Evolutionary conservation across 2,113 vertebrate species (phyloP).

Genomic region (Platysteira castanea): DNA sequence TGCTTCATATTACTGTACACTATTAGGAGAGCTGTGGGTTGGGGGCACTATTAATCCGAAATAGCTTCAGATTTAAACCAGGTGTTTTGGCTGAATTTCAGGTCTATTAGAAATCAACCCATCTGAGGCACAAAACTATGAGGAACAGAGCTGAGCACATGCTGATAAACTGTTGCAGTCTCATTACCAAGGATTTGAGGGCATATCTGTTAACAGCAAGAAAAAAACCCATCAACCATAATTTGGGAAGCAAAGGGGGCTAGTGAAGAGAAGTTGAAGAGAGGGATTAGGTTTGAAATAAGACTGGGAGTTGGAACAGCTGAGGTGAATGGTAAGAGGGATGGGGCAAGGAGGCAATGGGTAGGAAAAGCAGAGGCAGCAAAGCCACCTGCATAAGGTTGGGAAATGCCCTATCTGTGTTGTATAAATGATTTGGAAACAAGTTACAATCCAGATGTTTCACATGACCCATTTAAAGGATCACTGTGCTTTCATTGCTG

Average conservation of each 20-base stretch:
- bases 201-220: neutral
- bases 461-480: neutral
- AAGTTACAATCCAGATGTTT: neutral
- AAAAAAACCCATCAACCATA: fast-evolving
- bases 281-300: neutral
- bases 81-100: neutral
- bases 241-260: neutral
- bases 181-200: neutral
- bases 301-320: neutral
- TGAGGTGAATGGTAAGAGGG: neutral
- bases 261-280: neutral
- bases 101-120: neutral
- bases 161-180: neutral
- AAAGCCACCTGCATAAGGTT: neutral
- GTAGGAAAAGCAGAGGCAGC: neutral
- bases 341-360: neutral
- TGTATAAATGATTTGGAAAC: neutral
- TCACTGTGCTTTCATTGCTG: neutral
- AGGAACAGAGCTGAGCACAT: neutral
- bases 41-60: neutral
- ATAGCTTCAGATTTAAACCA: neutral
- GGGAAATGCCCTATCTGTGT: neutral
- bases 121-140: neutral
- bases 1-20: fast-evolving
- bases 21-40: neutral